phyloP scores from a whole-genome alignment of 2,888 invertebrate genomes.

The Lithophane semibrunnea region DNA sequence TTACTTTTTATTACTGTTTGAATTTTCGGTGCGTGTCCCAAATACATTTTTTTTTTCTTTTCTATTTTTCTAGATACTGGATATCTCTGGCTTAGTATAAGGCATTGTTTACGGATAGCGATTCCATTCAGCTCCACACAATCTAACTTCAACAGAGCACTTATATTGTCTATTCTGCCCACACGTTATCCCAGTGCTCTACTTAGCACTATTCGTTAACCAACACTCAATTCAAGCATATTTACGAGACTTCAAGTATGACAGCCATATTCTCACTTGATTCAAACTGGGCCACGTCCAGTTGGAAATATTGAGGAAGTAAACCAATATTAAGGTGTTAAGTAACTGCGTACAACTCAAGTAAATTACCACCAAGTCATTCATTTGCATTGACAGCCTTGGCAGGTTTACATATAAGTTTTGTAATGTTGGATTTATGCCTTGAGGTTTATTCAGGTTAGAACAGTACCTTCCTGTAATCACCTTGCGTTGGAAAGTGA shows the following conservation, averaged over 20 bases:
- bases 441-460: constrained; percentile 10
- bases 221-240: constrained; percentile 21
- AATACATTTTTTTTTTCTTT: too few relatives aligned
- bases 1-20: too few relatives aligned
- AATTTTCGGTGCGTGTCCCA: too few relatives aligned
- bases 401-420: constrained; percentile 41
- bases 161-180: neutral
- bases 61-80: too few relatives aligned
- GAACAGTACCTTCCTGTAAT: neutral
- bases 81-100: neutral
- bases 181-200: constrained; percentile 5
- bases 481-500: neutral
- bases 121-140: neutral
- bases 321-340: constrained; percentile 50
- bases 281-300: constrained; percentile 55
- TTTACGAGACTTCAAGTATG: constrained; percentile 18
- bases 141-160: neutral
- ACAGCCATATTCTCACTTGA: constrained; percentile 40
- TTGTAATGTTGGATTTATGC: constrained; percentile 26
- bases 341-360: constrained; percentile 40
- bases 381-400: constrained; percentile 54
- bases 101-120: neutral
- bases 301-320: constrained; percentile 77
- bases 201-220: neutral
- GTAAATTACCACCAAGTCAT: constrained; percentile 48